These are phyloP conservation scores for Anoplius nigerrimus DNA, from an alignment of 2,888 invertebrate species.

Conservation along the genomic window DNA sequence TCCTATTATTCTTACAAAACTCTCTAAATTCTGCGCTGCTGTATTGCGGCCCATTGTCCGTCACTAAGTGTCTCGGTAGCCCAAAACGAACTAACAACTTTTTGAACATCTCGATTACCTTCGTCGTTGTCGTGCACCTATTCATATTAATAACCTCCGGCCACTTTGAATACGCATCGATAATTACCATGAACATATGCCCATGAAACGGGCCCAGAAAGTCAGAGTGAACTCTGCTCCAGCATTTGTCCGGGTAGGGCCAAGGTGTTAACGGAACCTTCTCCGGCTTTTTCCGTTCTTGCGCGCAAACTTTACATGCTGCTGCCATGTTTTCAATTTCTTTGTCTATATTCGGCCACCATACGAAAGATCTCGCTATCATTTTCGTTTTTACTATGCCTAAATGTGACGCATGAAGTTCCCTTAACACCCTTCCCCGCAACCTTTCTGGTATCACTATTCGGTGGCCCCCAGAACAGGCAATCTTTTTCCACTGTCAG, in stretches of 20 bases:
- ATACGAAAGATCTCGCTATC: conserved; percentile 43
- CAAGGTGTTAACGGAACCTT: background rate
- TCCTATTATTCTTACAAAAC: conserved; percentile 34
- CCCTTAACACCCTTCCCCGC: conserved; percentile 11
- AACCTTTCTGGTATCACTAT: too few species aligned
- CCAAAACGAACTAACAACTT: conserved; percentile 5
- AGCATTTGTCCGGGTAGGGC: background rate
- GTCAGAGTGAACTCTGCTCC: background rate
- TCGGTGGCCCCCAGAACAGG: conserved; percentile 39
- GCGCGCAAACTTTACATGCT: conserved; percentile 33
- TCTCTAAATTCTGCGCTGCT: conserved; percentile 26
- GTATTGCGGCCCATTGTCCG: conserved; percentile 37
- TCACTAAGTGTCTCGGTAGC: background rate
- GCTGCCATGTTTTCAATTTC: conserved; percentile 19
- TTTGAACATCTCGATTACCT: background rate
- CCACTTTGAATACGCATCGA: background rate
- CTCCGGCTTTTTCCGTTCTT: conserved; percentile 24
- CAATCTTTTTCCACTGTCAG: conserved; percentile 30
- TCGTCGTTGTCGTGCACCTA: background rate
- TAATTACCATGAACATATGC: background rate
- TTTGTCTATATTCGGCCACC: conserved; percentile 35
- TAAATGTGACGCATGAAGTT: conserved; percentile 40
- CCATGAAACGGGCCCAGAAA: too few species aligned
- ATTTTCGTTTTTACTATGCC: conserved; percentile 49
- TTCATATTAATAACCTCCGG: background rate